phyloP scores from a whole-genome alignment of 2,113 vertebrate species.

The Rattus rattus region DNA sequence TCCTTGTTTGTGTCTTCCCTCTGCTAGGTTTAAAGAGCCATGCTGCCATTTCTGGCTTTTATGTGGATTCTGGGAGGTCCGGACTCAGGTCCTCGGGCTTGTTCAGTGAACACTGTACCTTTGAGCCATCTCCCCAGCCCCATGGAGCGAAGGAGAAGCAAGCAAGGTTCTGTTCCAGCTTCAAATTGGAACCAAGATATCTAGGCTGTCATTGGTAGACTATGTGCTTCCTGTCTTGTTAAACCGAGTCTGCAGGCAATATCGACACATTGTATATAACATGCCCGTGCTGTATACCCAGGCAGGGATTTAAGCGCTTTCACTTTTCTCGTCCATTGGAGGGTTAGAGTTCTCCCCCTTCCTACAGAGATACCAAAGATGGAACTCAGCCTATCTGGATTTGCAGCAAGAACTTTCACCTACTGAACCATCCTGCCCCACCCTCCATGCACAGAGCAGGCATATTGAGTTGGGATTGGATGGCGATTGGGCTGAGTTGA shows the following conservation, averaged over 20 bases:
- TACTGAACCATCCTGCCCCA: background rate
- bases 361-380: accelerated
- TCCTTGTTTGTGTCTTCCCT: background rate
- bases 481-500: background rate
- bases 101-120: background rate
- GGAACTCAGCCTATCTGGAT: background rate
- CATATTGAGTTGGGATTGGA: accelerated
- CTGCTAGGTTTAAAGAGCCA: background rate
- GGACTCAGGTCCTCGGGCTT: background rate
- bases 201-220: background rate
- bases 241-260: background rate
- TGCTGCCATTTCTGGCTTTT: background rate
- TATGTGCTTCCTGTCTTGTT: background rate
- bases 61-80: background rate
- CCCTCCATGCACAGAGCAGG: background rate
- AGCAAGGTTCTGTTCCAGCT: background rate
- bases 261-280: background rate
- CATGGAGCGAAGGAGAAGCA: background rate
- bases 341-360: background rate
- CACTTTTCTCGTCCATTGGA: background rate
- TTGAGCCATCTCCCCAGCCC: background rate
- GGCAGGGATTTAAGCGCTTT: background rate
- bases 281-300: background rate
- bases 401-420: background rate
- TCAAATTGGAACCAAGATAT: background rate